Base-by-base conservation (phyloP, 2,113 vertebrate species). In the Erythrocercus mccallii region DNA sequence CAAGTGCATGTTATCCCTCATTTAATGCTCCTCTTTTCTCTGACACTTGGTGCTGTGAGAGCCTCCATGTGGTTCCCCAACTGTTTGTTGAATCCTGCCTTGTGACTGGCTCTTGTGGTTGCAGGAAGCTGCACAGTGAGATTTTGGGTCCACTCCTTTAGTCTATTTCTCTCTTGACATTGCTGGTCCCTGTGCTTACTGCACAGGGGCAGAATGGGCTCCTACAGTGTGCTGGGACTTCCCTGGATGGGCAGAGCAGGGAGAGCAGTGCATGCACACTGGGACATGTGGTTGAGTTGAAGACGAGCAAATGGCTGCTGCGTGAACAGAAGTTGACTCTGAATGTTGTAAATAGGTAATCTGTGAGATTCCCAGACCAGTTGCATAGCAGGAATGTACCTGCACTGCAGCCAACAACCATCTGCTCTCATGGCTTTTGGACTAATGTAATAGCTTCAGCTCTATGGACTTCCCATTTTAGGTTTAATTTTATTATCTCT, bases 141-240 rank as follows among this genome's bases (percentile, higher is more conserved):
- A 22, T 60, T 66, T 60, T 82, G 19, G 17, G 37, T 54, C 24
- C 4, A 4, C 12, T 72, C 8, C 22, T 28, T 48, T 44, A 44
- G 69, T 10, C 35, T 62, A 0, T 65, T 95, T 47, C 35, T 65
- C 28, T 88, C 45, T 37, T 90, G 65, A 17, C 5, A 5, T 47
- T 0, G 3, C 23, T 31, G 15, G 12, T 90, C 30, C 53, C 40
- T 54, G 9, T 86, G 18, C 16, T 19, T 4, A 2, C 33, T 81
- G 7, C 2, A 4, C 6, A 10, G 60, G 17, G n/a, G 19, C 30
- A 62, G 47, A 38, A 33, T 37, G 44, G 20, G 51, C 40, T 86
- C 37, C 61, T 8, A 0, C n/a, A 17, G 18, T 40, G 12, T 45
- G 6, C 65, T 74, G 64, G 38, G 40, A 35, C 22, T 0, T 0